Conservation (phyloP, 2,797 vertebrate species). For the Alca torda region DNA sequence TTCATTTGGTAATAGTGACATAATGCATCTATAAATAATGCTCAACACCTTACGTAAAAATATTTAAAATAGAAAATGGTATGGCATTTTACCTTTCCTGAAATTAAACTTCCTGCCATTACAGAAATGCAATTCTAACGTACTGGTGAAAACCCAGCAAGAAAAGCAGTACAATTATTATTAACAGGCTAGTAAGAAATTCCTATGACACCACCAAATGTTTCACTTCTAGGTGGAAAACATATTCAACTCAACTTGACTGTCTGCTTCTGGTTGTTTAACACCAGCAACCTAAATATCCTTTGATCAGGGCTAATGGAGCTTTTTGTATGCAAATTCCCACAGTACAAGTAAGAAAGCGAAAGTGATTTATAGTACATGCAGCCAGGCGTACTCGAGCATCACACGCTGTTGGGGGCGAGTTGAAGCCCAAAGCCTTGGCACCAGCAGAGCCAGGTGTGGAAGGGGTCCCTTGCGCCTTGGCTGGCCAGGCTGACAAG, state of each 20-base stretch:
- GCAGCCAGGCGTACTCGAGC: neutral
- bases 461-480: neutral
- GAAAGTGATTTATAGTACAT: neutral
- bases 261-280: neutral
- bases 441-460: fast-evolving
- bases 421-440: neutral
- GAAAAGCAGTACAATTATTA: neutral
- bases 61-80: neutral
- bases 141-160: neutral
- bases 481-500: fast-evolving
- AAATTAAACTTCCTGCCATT: neutral
- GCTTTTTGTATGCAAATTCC: neutral
- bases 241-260: neutral
- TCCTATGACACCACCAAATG: neutral
- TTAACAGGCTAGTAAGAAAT: neutral
- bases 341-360: neutral
- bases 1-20: neutral
- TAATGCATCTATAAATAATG: neutral
- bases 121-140: neutral
- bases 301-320: neutral
- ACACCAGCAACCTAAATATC: neutral
- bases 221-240: neutral
- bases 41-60: neutral
- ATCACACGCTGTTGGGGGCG: fast-evolving
- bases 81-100: neutral